These are phyloP conservation scores for Pan troglodytes DNA, from an alignment of 2,113 vertebrate species.

Conservation along the genomic window NHGRI_mPanTro3-v2.1_pri NC_072415.2:25161001-25161500, in stretches of 20 bases:
- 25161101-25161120: background rate
- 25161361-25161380: background rate
- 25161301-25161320: background rate
- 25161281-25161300: background rate
- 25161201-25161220: background rate
- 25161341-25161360: background rate
- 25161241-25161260: background rate
- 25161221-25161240: background rate
- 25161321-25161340: background rate
- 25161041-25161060: background rate
- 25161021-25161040: background rate
- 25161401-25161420: background rate
- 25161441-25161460: background rate
- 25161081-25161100: background rate
- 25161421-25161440: background rate
- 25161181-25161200: background rate
- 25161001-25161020: slow-evolving; percentile 8
- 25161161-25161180: background rate
- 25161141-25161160: background rate
- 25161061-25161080: background rate
- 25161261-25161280: background rate
- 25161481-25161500: background rate
- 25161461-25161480: background rate
- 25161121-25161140: background rate
- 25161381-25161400: background rate